A percentile compares a stretch with the other conserved stretches of the same genome.
Conservation (phyloP, 2,888 invertebrate species). For the Rambutsinella grinnellia region DNA sequence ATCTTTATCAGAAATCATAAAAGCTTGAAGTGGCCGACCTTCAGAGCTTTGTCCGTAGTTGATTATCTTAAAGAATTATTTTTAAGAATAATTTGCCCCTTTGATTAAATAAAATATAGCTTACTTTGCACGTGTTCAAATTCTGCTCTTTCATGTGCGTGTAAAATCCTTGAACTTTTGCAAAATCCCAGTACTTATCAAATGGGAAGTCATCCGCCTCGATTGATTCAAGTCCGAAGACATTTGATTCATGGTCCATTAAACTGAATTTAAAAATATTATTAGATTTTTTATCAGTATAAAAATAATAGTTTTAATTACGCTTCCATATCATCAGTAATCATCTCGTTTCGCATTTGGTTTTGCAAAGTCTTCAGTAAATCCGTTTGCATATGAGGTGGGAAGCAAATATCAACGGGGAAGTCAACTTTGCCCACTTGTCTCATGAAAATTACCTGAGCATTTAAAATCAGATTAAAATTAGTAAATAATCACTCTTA, state of each 20-base stretch:
- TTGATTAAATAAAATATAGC: not conserved
- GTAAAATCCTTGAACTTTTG: not conserved
- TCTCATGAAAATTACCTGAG: slow-evolving; percentile 13
- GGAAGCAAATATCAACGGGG: slow-evolving; percentile 6
- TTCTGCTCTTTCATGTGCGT: not conserved
- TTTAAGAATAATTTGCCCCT: not conserved
- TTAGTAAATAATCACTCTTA: too few species aligned
- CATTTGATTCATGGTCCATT: slow-evolving; percentile 3
- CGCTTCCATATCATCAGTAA: slow-evolving; percentile 16
- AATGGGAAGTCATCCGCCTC: slow-evolving; percentile 9
- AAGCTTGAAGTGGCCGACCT: not conserved
- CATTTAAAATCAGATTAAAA: too few species aligned
- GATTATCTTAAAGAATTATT: not conserved
- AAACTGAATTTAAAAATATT: not conserved
- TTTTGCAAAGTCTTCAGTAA: not conserved
- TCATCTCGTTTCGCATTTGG: not conserved
- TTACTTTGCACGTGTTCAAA: not conserved
- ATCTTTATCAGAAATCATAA: not conserved
- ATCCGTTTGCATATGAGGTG: slow-evolving; percentile 30
- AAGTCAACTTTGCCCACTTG: slow-evolving; percentile 1
- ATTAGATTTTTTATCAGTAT: not conserved
- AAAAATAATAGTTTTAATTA: not conserved
- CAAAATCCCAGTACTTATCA: not conserved
- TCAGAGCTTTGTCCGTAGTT: slow-evolving; percentile 26
- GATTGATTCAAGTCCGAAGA: not conserved